These are phyloP conservation scores for Philypnodon macrostomus DNA, from an alignment of 2,797 vertebrate species.

Conservation along the genomic window DNA sequence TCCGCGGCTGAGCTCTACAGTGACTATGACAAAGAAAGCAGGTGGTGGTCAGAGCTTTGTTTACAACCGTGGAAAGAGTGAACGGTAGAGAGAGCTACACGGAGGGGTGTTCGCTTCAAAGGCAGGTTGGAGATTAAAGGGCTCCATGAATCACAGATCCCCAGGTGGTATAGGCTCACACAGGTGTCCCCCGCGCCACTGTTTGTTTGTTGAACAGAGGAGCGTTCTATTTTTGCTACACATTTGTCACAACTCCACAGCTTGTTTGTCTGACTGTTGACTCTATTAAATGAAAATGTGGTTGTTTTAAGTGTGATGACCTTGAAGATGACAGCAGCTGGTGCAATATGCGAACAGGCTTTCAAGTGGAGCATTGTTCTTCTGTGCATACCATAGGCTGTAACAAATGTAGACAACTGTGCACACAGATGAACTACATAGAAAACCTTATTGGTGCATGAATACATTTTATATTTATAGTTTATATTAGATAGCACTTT, in stretches of 20 bases:
- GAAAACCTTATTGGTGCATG: too few species aligned
- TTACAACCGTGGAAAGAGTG: conserved; percentile 13
- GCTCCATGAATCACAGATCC: conserved; percentile 75
- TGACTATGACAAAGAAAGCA: conserved; percentile 44
- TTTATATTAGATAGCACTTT: too few species aligned
- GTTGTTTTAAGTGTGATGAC: conserved; percentile 1
- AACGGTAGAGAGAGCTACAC: conserved; percentile 22
- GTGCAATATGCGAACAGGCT: neutral
- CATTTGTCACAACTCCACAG: conserved; percentile 28
- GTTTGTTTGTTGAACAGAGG: conserved; percentile 14
- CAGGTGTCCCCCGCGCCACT: conserved; percentile 50
- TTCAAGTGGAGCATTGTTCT: too few species aligned
- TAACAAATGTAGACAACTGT: too few species aligned
- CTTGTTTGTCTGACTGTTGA: neutral
- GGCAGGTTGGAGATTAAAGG: conserved; percentile 75
- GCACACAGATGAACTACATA: too few species aligned
- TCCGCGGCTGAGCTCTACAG: conserved; percentile 5
- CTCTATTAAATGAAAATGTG: neutral
- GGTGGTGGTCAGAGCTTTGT: conserved; percentile 37
- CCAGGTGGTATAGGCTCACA: conserved; percentile 65
- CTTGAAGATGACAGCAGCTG: neutral
- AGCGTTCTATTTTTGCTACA: conserved; percentile 40
- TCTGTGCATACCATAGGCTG: too few species aligned
- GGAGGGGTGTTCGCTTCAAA: conserved; percentile 79
- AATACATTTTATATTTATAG: too few species aligned